These are phyloP conservation scores for Pogona vitticeps DNA, from an alignment of 2,113 vertebrate genomes.

Conservation along the genomic window DNA sequence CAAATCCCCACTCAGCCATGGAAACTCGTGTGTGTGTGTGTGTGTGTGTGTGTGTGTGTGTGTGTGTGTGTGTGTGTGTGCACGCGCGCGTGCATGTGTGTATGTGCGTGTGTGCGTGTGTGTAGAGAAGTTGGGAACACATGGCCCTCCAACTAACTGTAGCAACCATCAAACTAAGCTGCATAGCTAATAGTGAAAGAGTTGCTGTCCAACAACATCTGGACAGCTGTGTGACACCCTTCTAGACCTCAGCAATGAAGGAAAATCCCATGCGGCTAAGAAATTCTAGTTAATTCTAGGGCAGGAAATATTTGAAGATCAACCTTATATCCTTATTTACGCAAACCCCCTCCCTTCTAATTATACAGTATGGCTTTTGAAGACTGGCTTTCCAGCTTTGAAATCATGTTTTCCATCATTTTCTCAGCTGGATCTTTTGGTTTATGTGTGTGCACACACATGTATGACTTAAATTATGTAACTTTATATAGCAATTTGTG, in stretches of 20 bases:
- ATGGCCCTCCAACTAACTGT: too few species aligned
- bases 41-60: too few species aligned
- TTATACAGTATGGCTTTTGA: conserved; percentile 22
- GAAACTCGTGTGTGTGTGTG: too few species aligned
- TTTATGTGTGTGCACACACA: neutral
- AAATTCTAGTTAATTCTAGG: neutral
- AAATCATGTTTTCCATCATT: conserved; percentile 29
- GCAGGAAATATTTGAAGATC: conserved; percentile 23
- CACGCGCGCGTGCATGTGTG: too few species aligned
- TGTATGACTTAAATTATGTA: neutral
- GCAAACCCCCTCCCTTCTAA: conserved; percentile 40
- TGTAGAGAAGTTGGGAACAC: too few species aligned
- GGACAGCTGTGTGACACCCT: neutral
- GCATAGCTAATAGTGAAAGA: too few species aligned
- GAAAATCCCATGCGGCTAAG: neutral
- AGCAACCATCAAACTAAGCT: too few species aligned
- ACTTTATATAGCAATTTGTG: conserved; percentile 51
- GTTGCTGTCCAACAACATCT: neutral
- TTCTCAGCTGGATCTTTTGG: conserved; percentile 18
- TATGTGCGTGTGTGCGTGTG: too few species aligned
- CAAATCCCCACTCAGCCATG: too few species aligned
- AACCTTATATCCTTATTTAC: neutral
- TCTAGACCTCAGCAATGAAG: conserved; percentile 6
- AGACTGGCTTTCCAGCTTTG: conserved; percentile 20
- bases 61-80: too few species aligned